phyloP scores from a whole-genome alignment of 1,140 invertebrate species.

The Pygmarrhopalites habei region DNA sequence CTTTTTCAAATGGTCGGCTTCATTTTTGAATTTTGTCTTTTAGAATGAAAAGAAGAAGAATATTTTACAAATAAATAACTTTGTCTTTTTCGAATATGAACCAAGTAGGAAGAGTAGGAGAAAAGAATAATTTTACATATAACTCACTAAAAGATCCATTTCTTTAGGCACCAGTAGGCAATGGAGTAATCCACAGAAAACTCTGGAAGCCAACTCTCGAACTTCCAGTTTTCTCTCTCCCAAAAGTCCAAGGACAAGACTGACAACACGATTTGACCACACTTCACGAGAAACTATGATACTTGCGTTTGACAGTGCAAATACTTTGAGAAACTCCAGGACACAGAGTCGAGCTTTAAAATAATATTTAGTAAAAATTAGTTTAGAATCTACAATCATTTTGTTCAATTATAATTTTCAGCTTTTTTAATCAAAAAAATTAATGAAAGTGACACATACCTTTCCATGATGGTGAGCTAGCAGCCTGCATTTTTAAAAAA shows the following conservation, averaged over 20 bases:
- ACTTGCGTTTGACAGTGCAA: conserved; percentile 46
- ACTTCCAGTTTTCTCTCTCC: conserved; percentile 67
- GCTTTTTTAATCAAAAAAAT: no score
- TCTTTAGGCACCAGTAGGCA: conserved; percentile 49
- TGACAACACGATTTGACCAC: conserved; percentile 52
- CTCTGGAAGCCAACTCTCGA: conserved; percentile 67
- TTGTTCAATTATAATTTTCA: no score
- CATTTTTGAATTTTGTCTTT: conserved; percentile 51
- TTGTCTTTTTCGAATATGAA: conserved; percentile 10
- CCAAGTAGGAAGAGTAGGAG: background rate
- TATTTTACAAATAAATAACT: conserved; percentile 8
- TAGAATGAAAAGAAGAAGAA: conserved; percentile 26
- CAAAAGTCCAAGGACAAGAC: conserved; percentile 57
- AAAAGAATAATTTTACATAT: conserved; percentile 1
- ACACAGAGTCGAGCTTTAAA: conserved; percentile 39
- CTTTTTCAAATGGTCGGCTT: conserved; percentile 40
- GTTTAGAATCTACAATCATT: no score
- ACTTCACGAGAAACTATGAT: conserved; percentile 47
- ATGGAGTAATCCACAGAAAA: conserved; percentile 78
- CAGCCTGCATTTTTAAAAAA: conserved; percentile 19
- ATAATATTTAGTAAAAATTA: no score
- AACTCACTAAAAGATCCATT: conserved; percentile 51
- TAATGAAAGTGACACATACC: no score
- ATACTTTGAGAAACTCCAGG: conserved; percentile 44
- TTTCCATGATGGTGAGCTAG: conserved; percentile 26